Base-by-base conservation (phyloP, 2,113 vertebrate species). In the Arvicanthis niloticus region DNA sequence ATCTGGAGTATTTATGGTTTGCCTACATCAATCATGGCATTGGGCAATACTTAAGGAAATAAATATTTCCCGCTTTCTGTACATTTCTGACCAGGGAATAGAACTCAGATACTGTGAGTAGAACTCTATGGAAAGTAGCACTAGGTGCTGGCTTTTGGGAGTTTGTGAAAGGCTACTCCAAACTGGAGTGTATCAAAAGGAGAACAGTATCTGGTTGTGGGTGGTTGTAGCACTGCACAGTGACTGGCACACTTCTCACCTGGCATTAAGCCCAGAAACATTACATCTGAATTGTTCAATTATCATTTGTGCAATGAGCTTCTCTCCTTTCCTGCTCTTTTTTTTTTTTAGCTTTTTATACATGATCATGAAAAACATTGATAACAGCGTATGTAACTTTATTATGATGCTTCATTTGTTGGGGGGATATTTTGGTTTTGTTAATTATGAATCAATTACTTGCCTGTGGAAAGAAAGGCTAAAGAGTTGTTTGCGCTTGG, bases 261-360 rank as follows among this genome's bases (percentile, higher is more conserved):
- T 86, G 85, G n/a, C 73, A 94, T 76, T 77, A 82, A 70, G 86
- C 37, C 89, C 78, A 89, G 48, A 89, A 89, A 56, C 48, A 6
- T 34, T 80, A 58, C 72, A 29, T 86, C 37, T 53, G 29, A 89
- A 70, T 77, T 58, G 67, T 16, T 70, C 84, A 89, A 81, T 89
- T 96, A 70, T 91, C 70, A 85, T 89, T 91, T 16, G 60, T n/a
- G 22, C 51, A 53, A 58, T 76, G 34, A 95, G n/a, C n/a, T 81
- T 92, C 29, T 13, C 29, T 93, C 58, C 8, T 48, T 77, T 82
- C 65, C 65, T 62, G 73, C 84, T 68, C 5, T 45, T 45, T 45
- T 65, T 72, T 72, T 90, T 92, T 90, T 92, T 76, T 42, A 72
- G 34, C 26, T 92, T 42, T 92, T 82, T 19, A 90, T 56, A 13